Base-by-base conservation (phyloP, 2,113 vertebrate species). In the Panurus biarmicus region DNA sequence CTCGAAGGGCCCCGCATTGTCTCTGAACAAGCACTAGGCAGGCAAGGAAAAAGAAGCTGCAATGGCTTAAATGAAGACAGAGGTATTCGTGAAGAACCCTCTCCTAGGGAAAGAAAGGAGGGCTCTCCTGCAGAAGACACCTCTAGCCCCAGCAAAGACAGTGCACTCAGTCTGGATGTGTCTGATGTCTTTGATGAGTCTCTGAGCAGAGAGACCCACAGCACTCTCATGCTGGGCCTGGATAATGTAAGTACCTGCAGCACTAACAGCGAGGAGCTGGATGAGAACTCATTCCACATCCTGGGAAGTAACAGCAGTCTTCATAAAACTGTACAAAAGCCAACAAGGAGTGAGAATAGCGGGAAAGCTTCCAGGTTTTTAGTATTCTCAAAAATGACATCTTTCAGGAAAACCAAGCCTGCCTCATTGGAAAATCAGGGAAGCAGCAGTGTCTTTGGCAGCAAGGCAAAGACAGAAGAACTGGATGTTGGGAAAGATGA, bases 371-470 rank as follows among this genome's bases (percentile, higher is more conserved):
- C 97, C 9, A 97, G 95, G 87, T 97, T 97, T 91, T 97, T 96
- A 21, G 95, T 97, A 12, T 98, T 98, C 88, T 94, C 97, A 67
- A 98, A 98, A 96, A 98, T 98, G 89, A 96, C 98, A 19, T 98
- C 98, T 31, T 97, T 98, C 89, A 97, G 95, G 64, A 98, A 95
- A 93, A 58, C 85, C 15, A 98, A 97, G 81, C 36, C 84, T 51
- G 53, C 22, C 13, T 89, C 82, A 10, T 16, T 58, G 38, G 81
- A 97, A 57, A 96, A 67, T 48, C 91, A 87, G 4, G 84, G 71
- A 62, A 60, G 24, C 3, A 81, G 33, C 50, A 45, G 12, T n/a
- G 42, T 94, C 33, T 90, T 93, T 75, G 81, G 85, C 62, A 94
- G 38, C 60, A 96, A 90, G 74, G 76, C 38, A 64, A 97, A 96